Evolutionary conservation across 2,797 vertebrate species (phyloP).

Genomic region (Poeciliopsis presidionis): DNA sequence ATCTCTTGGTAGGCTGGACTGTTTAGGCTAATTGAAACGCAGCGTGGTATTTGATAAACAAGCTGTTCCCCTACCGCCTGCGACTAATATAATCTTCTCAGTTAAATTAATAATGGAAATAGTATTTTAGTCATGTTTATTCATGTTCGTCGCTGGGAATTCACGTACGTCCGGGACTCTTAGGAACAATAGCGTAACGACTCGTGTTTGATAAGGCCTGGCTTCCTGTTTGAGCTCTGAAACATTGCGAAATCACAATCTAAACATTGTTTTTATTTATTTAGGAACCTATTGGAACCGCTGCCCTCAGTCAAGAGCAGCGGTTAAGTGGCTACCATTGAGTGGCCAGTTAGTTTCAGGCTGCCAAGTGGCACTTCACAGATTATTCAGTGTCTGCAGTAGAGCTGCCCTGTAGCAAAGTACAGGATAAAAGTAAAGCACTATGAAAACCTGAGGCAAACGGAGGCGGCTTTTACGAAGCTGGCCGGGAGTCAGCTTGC

Average conservation of each 20-base stretch:
- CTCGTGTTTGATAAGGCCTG: not conserved
- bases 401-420: constrained; percentile 55
- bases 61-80: constrained; percentile 50
- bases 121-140: constrained; percentile 51
- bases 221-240: constrained; percentile 2
- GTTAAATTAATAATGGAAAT: constrained; percentile 55
- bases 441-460: constrained; percentile 48
- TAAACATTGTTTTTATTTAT: constrained; percentile 3
- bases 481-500: constrained; percentile 13
- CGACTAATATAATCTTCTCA: constrained; percentile 61
- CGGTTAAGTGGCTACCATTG: constrained; percentile 50
- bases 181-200: not conserved
- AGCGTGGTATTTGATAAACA: constrained; percentile 70
- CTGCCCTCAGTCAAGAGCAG: constrained; percentile 36
- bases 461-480: constrained; percentile 15
- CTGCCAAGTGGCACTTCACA: constrained; percentile 68
- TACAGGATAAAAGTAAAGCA: constrained; percentile 49
- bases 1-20: constrained; percentile 51
- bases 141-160: constrained; percentile 39
- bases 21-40: constrained; percentile 72
- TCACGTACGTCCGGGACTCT: constrained; percentile 11
- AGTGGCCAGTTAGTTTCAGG: constrained; percentile 58
- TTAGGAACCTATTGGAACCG: constrained; percentile 30
- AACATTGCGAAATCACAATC: not conserved
- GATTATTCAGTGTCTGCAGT: constrained; percentile 52